Conservation (phyloP, 2,113 vertebrate species). For the Perca fluviatilis region DNA sequence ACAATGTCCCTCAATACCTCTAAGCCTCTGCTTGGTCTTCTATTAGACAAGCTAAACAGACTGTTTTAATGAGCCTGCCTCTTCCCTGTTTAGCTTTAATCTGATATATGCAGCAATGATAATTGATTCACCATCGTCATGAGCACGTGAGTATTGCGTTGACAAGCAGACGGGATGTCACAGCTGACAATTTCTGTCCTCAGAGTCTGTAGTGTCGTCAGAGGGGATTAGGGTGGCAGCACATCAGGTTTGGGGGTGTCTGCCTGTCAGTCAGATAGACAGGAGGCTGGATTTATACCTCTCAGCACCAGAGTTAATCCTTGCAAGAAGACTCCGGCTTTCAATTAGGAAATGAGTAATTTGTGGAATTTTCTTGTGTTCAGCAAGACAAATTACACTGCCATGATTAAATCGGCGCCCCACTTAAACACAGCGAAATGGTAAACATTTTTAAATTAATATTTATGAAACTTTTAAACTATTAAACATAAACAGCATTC, state of each 20-base stretch:
- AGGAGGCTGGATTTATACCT: conserved; percentile 69
- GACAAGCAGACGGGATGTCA: conserved; percentile 31
- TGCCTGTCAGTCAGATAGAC: conserved; percentile 52
- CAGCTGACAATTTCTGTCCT: conserved; percentile 59
- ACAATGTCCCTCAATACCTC: conserved; percentile 25
- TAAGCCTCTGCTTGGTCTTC: conserved; percentile 44
- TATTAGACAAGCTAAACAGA: conserved; percentile 33
- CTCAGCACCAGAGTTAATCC: conserved; percentile 62
- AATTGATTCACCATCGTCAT: conserved; percentile 65
- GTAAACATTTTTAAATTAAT: conserved; percentile 71
- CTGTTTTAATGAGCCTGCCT: conserved; percentile 61
- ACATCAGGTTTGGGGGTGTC: conserved; percentile 62
- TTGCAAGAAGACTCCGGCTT: conserved; percentile 46
- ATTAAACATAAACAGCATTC: conserved; percentile 73
- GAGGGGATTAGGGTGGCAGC: conserved; percentile 62
- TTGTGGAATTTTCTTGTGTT: conserved; percentile 40
- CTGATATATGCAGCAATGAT: conserved; percentile 51
- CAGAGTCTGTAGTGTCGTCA: conserved; percentile 57
- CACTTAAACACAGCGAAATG: conserved; percentile 43
- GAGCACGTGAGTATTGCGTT: conserved; percentile 15
- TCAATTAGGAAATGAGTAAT: conserved; percentile 60
- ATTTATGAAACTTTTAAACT: conserved; percentile 74
- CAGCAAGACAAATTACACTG: conserved; percentile 46
- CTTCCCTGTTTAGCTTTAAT: conserved; percentile 61
- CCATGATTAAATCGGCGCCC: conserved; percentile 39